Base-by-base conservation (phyloP, 2,888 invertebrate species). In the Dimorphilus gyrociliatus region DNA sequence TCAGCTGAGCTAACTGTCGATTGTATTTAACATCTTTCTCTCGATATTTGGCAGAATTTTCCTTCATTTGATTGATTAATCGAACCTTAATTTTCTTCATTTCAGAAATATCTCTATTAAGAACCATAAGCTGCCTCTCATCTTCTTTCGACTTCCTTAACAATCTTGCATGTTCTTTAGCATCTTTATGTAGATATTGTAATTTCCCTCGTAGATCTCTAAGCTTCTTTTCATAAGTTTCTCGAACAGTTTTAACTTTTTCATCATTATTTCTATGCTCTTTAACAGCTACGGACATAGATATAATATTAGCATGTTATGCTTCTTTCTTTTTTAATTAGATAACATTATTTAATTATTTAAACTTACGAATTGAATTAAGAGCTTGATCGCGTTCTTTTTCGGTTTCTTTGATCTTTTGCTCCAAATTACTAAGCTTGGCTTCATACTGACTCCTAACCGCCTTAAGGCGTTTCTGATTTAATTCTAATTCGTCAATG, bases 371-470 rank as follows among this genome's bases (percentile, higher is more conserved):
- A n/a, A n/a, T n/a, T n/a, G n/a, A n/a, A n/a, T n/a, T n/a, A 23
- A 88, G 65, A 3, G 88, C 79, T 55, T 81, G 81, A 59, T 92
- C 90, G 26, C 85, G 68, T 63, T 92, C 92, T 27, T 78, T 76
- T 57, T 84, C 81, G 0, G 88, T 88, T 39, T 78, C 78, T 47
- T 73, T 73, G 42, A 92, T 90, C 53, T 78, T 76, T 10, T 73
- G 72, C 53, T 82, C 79, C 19, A 92, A 64, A 36, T 80, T 78
- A 39, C 74, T 69, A 8, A 92, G 68, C 50, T 92, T 81, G 37
- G 82, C 81, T 63, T 94, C 92, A 64, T 92, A 94, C 55, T 90
- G 85, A 40, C 75, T 73, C 35, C 78, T 72, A 71, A 92, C 74
- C 0, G 78, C 73, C 30, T 81, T 76, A 54, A 92, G 70, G 27